Evolutionary conservation across 2,113 vertebrate species (phyloP), one percentile per base, ranked within the genome.

Genomic region (Gila orcuttii): DNA sequence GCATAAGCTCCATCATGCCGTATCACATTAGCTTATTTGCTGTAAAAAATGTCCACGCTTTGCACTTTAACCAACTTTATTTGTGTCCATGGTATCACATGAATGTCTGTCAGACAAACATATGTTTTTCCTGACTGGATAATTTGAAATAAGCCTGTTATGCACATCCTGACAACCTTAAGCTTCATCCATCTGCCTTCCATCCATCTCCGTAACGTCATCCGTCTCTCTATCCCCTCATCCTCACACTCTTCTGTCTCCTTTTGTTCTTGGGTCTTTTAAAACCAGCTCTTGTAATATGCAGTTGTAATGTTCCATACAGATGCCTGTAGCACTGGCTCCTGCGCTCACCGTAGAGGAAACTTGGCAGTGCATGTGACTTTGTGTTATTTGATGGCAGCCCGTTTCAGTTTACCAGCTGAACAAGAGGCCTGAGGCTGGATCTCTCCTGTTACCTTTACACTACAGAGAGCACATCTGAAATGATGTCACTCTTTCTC

Each of bases 371-470:
- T 42, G 79, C 47, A 79, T 60, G 79, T 69, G 77, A 57, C 88
- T 87, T 87, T 86, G 80, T 86, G 83, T 85, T 87, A 69, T 85
- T 78, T 39, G 59, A 77, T 87, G 88, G 87, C 84, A 89, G 86
- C 76, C 77, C 85, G 88, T 88, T 47, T 89, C 90, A 33, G 84
- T 86, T 91, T 91, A 91, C 88, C 84, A 75, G 74, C 87, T 86
- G 86, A 87, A 89, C 64, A 69, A 82, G 76, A 79, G 83, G 79
- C 68, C 55, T 17, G 13, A 25, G 33, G 15, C 78, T 66, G 47
- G 23, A 45, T 64, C 81, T 83, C 85, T 88, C 84, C 77, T 86
- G 81, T 87, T 88, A 89, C 88, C 87, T 66, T 64, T 45, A 82
- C 69, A 81, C 87, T 76, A 76, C 83, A 81, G 36, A 47, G 36